These are phyloP conservation scores for Acanthoscelides obtectus DNA, from an alignment of 2,888 invertebrate species.

Conservation along the genomic window DNA sequence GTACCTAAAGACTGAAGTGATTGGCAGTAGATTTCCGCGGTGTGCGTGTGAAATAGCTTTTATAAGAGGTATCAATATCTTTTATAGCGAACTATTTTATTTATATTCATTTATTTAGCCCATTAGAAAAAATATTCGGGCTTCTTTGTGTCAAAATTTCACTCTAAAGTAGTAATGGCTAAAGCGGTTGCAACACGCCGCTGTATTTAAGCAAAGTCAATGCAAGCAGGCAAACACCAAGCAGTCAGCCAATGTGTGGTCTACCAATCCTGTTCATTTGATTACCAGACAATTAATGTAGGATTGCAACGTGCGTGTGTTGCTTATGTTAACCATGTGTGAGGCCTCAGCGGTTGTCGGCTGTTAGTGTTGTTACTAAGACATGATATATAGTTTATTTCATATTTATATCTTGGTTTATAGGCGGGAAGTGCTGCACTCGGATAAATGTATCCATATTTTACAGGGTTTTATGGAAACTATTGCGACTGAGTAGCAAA, in stretches of 20 bases:
- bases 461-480: neutral
- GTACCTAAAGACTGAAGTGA: too few relatives aligned
- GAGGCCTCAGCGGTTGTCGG: neutral
- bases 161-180: too few relatives aligned
- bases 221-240: too few relatives aligned
- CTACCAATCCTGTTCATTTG: neutral
- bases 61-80: too few relatives aligned
- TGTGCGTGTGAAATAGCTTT: too few relatives aligned
- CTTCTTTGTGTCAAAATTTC: too few relatives aligned
- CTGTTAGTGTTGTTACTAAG: neutral
- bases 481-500: neutral
- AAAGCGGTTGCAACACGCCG: too few relatives aligned
- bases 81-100: too few relatives aligned
- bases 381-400: neutral
- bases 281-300: neutral
- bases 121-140: too few relatives aligned
- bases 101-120: too few relatives aligned
- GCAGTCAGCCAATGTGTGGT: neutral
- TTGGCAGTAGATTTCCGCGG: too few relatives aligned
- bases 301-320: neutral
- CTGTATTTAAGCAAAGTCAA: neutral
- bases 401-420: neutral
- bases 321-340: neutral
- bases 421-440: neutral
- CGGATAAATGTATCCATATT: neutral